Percentiles rank a stretch among this genome's conserved stretches.
These are phyloP conservation scores for Orchestia grillus DNA, from an alignment of 1,140 invertebrate species.

Conservation along the genomic window DNA sequence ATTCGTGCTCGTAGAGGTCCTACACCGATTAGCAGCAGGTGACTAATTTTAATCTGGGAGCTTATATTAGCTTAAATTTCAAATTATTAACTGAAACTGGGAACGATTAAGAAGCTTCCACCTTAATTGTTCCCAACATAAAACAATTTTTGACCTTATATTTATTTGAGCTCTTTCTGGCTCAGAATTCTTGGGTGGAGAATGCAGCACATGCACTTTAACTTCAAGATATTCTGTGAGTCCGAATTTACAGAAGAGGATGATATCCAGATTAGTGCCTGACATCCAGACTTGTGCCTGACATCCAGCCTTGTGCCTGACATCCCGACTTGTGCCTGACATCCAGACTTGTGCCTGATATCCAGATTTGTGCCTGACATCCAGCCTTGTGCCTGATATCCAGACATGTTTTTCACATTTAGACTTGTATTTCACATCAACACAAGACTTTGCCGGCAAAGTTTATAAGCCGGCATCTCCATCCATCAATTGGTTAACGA, in stretches of 20 bases:
- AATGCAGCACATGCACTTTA: no score
- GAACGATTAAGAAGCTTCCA: no score
- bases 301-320: not conserved
- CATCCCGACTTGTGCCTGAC: not conserved
- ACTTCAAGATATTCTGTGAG: no score
- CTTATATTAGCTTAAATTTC: no score
- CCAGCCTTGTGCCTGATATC: not conserved
- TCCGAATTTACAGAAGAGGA: not conserved
- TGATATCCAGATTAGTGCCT: not conserved
- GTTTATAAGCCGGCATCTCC: not conserved
- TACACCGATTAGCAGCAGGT: no score
- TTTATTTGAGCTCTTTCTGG: no score
- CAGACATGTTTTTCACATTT: not conserved
- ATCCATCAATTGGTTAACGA: conserved; percentile 48
- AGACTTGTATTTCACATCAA: not conserved
- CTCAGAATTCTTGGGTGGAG: no score
- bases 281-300: not conserved
- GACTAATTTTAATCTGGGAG: no score
- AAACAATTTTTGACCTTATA: no score
- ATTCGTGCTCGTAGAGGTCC: no score
- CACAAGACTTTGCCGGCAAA: not conserved
- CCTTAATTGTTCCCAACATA: no score
- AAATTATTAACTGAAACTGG: no score
- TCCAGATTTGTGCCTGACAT: not conserved
- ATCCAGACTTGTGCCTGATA: not conserved